Percentiles rank a stretch among this genome's conserved stretches.
Conservation (phyloP, 2,888 invertebrate genomes). For the Sylvicola cinctus region DNA sequence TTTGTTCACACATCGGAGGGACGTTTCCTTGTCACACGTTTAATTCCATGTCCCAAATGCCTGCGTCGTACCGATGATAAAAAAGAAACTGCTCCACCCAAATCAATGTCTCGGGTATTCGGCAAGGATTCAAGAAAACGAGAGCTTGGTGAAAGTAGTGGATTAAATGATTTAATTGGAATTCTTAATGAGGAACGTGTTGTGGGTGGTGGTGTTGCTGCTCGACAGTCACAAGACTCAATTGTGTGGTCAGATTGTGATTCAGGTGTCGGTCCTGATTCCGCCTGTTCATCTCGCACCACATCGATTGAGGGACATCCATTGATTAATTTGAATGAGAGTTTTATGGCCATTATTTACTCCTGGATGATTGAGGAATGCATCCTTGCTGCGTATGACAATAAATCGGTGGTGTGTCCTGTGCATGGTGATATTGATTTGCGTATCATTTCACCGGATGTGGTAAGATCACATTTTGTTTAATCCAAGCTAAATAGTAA, state of each 20-base stretch:
- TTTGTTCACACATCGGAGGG: conserved; percentile 97
- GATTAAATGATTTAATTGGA: conserved; percentile 13
- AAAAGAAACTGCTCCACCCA: conserved; percentile 6
- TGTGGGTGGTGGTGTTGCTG: conserved; percentile 8
- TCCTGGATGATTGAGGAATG: conserved; percentile 93
- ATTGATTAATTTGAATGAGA: conserved; percentile 19
- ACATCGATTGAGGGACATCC: conserved; percentile 66
- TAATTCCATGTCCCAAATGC: conserved; percentile 85
- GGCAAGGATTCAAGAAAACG: conserved; percentile 2
- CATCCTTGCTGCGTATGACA: conserved; percentile 67
- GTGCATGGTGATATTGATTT: conserved; percentile 56
- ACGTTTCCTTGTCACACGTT: conserved; percentile 75
- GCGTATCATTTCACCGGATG: conserved; percentile 77
- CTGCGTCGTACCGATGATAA: conserved; percentile 28
- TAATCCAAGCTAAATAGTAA: conserved; percentile 3
- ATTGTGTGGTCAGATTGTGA: conserved; percentile 58
- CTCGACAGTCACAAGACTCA: conserved; percentile 36
- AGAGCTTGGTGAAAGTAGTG: conserved; percentile 15
- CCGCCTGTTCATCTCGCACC: conserved; percentile 57
- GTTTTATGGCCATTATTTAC: conserved; percentile 30
- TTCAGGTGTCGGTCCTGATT: conserved; percentile 72
- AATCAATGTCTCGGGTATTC: neutral
- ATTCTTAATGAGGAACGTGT: conserved; percentile 6
- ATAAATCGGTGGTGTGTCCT: conserved; percentile 51
- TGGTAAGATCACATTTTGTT: conserved; percentile 30